Base-by-base conservation (phyloP, 2,888 invertebrate species). In the Drosophila mulleri region DNA sequence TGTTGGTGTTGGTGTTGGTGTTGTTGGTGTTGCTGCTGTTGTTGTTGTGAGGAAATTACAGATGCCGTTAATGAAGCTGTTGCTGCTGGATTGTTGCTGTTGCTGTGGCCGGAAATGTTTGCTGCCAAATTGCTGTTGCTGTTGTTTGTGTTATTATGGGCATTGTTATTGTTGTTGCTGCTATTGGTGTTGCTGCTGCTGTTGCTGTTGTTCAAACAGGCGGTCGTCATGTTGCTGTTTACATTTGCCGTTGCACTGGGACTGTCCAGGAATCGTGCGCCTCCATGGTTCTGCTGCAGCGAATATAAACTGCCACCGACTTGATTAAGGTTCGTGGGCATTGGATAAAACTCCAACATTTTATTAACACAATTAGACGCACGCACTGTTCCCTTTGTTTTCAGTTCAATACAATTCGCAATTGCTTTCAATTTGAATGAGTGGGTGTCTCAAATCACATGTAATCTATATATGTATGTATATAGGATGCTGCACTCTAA, bases 341-440 rank as follows among this genome's bases (percentile, higher is more conserved):
- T 91, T 75, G 92, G 92, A 88, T 92, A 93, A 74, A 93, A 93
- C 79, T 92, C 92, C 82, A 92, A 90, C 92, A 92, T 92, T 88
- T 83, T 90, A 74, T 76, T 74, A 56, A 57, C 52, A 68, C 82
- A 44, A 44, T 53, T 56, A 32, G 35, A 44, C 41, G 58, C 65
- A 59, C 37, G 32, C 62, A 75, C 72, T 53, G 8, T 70, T 71
- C 5, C 48, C n/a, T 47, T 12, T 42, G 18, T n/a, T 18, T 39
- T 9, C 7, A 20, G 26, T 47, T 39, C 35, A 72, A 20, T 70
- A 45, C 18, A 7, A 32, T 12, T 54, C 48, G 41, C 29, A 42
- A 12, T 52, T 16, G 20, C 9, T 42, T 18, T 7, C 1, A 29
- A 32, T 20, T 11, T 42, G 32, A 12, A 4, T 20, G 44, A 18